These are phyloP conservation scores for Poeciliopsis gracilis DNA, from an alignment of 2,797 vertebrate genomes.

Conservation along the genomic window DNA sequence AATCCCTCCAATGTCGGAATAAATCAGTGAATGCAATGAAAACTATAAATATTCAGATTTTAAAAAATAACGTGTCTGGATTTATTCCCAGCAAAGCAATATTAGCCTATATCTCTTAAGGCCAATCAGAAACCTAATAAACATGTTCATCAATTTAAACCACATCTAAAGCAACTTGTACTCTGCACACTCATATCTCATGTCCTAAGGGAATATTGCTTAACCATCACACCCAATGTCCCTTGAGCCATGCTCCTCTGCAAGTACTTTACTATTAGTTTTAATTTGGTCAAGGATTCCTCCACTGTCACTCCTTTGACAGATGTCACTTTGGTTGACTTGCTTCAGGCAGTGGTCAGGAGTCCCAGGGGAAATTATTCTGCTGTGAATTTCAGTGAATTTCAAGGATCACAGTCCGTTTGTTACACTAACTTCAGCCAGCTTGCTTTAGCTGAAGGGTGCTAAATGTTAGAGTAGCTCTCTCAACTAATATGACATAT, in stretches of 20 bases:
- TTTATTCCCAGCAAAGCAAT: neutral
- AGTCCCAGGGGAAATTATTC: conserved; percentile 66
- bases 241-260: conserved; percentile 20
- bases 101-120: neutral
- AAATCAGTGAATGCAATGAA: neutral
- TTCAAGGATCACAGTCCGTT: conserved; percentile 51
- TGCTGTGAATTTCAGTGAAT: conserved; percentile 69
- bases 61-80: neutral
- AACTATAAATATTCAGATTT: neutral
- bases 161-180: neutral
- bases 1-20: neutral
- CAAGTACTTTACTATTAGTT: conserved; percentile 53
- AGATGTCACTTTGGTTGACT: conserved; percentile 67
- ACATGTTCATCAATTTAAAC: neutral
- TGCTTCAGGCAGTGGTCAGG: conserved; percentile 49
- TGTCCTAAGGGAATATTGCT: conserved; percentile 19
- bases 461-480: conserved; percentile 29
- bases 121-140: conserved; percentile 7
- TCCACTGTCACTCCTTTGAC: conserved; percentile 61
- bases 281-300: conserved; percentile 55
- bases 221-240: conserved; percentile 25
- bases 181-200: neutral
- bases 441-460: conserved; percentile 27
- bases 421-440: conserved; percentile 52
- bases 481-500: conserved; percentile 35